Evolutionary conservation across 2,888 invertebrate genomes (phyloP).

Genomic region (Plebejus argus): DNA sequence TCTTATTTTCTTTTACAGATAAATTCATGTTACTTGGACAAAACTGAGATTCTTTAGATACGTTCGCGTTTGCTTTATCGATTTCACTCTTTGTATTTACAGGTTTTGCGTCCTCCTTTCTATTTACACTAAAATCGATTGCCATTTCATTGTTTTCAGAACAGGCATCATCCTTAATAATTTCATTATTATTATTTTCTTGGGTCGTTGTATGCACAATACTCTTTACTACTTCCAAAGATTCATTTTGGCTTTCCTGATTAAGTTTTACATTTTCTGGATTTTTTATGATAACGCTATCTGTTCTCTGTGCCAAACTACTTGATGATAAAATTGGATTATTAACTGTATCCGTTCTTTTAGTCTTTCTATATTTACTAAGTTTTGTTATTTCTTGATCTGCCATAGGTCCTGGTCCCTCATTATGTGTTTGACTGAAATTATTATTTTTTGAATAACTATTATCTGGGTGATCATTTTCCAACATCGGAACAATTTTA

Average conservation of each 20-base stretch:
- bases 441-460: conserved; percentile 22
- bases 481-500: conserved; percentile 50
- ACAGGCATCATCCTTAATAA: background rate
- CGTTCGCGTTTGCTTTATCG: background rate
- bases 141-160: conserved; percentile 49
- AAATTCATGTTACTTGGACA: conserved; percentile 4
- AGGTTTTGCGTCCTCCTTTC: conserved; percentile 42
- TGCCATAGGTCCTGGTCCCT: conserved; percentile 38
- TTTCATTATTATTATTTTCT: conserved; percentile 4
- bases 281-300: conserved; percentile 76
- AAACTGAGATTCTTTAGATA: conserved; percentile 1
- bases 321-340: conserved; percentile 22
- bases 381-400: conserved; percentile 63
- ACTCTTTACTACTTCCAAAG: conserved; percentile 30
- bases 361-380: conserved; percentile 68
- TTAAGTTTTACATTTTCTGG: conserved; percentile 62
- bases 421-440: conserved; percentile 21
- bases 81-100: background rate
- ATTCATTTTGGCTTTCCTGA: conserved; percentile 40
- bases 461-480: conserved; percentile 33
- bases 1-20: background rate
- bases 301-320: conserved; percentile 52
- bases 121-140: conserved; percentile 64
- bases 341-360: conserved; percentile 45
- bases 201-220: background rate